Base-by-base conservation (phyloP, 2,797 vertebrate genomes). In the Otolemur crassicaudatus region DNA sequence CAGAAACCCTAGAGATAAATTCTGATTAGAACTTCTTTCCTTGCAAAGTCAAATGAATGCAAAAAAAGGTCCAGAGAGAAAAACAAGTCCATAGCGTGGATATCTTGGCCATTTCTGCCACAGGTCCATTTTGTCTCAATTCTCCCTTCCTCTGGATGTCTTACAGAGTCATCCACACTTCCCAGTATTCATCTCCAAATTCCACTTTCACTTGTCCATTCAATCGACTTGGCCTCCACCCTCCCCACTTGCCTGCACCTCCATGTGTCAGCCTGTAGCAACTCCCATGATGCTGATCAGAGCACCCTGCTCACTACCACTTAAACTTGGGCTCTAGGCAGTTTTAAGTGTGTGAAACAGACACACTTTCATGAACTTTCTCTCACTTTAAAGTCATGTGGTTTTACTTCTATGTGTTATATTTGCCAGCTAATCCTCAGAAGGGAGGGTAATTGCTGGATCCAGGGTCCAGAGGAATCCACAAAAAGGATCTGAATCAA, bases 301-400 rank as follows among this genome's bases (percentile, higher is more conserved):
- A 77, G 23, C 16, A 3, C 11, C 4, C 9, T 27, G 17, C 37
- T n/a, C 12, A 0, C 11, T n/a, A 49, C 27, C 13, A 12, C 2
- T 4, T 70, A n/a, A 34, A 34, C 53, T 65, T 85, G 27, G 37
- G 0, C 43, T 58, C 7, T 23, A 27, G 7, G 60, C 12, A 0
- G 11, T 81, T 58, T 83, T 34, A 65, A 27, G 17, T 3, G 20
- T 6, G 3, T 67, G 10, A 3, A 13, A 4, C 12, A 53, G 70
- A 53, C 4, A 67, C 11, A 53, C 49, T 4, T 60, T 83, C 22
- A 13, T 43, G 23, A 85, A 53, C 13, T 46, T 90, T 40, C 29
- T 90, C 37, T 75, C 46, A 13, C 14, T 93, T 70, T 43, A 29
- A 85, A 20, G n/a, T 16, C n/a, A 72, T 4, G 3, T 53, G 31